Evolutionary conservation across 2,888 invertebrate genomes (phyloP).

Genomic region (Holacanthella duospinosa): DNA sequence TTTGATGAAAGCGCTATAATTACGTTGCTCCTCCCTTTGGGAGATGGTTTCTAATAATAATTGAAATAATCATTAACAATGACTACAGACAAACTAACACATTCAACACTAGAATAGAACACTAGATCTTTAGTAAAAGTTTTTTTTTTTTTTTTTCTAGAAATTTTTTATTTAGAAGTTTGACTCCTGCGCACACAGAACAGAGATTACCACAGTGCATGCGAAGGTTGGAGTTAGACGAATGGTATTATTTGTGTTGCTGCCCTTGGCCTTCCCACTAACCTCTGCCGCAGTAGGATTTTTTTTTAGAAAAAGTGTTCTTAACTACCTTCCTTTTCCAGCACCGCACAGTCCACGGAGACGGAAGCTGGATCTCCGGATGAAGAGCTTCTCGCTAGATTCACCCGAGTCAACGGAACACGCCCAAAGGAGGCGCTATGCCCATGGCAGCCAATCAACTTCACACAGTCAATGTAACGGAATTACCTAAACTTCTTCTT

Average conservation of each 20-base stretch:
- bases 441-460: slow-evolving; percentile 48
- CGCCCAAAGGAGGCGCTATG: slow-evolving; percentile 59
- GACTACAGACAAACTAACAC: no score
- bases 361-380: slow-evolving; percentile 89
- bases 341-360: slow-evolving; percentile 92
- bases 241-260: slow-evolving; percentile 7
- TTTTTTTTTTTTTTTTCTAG: no score
- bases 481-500: slow-evolving; percentile 6
- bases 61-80: no score
- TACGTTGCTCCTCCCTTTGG: no score
- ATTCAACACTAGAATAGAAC: no score
- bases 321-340: slow-evolving; percentile 40
- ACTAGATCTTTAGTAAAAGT: no score
- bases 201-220: no score
- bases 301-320: neutral
- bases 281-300: neutral
- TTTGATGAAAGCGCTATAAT: neutral
- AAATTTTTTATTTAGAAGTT: no score
- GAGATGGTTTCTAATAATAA: no score
- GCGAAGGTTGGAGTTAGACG: no score
- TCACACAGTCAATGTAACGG: slow-evolving; percentile 52
- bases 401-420: slow-evolving; percentile 87
- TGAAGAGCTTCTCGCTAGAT: slow-evolving; percentile 95
- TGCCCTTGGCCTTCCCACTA: slow-evolving; percentile 3
- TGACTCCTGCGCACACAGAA: no score